Evolutionary conservation across 2,888 invertebrate genomes (phyloP), one percentile per base, ranked within the genome.

Genomic region (Lasioglossum zephyrum): DNA sequence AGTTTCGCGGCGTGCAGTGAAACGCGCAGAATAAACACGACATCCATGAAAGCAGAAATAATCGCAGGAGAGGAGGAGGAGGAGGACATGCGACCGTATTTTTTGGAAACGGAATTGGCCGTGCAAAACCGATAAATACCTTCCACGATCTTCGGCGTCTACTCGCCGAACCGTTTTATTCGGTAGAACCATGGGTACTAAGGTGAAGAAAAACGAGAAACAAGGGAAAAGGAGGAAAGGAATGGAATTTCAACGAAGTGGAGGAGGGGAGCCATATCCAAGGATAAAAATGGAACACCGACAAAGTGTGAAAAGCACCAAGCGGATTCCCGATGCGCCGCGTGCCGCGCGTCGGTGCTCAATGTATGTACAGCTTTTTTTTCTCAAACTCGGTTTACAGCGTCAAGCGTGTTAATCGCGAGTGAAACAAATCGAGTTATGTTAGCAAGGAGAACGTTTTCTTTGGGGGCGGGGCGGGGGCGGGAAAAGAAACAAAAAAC

Each of bases 381-480:
- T 4, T 31, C 41, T 66, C 36, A 63, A 63, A 63, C 72, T 39
- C 53, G 13, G 31, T 79, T 75, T 73, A 31, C 77, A 44, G 39
- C 66, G 44, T 66, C n/a, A 75, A 87, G 82, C 87, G 91, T 92
- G 92, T 92, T 92, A 92, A 89, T 92, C 85, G 87, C 86, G 87
- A n/a, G 57, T 57, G 57, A 57, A 57, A 74, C 63, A 82, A 77
- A 86, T 82, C 81, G 78, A 84, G 87, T 78, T 77, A 79, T 79
- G 75, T 83, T 76, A 83, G 85, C 82, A 83, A 84, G 82, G 84
- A 84, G 79, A 86, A 79, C 57, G 47, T 57, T 66, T 76, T 22
- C 44, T 63, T 41, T 73, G 70, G 73, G 36, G 77, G 70, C 70
- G 26, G 36, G 36, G 36, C 2, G 36, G 36, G 36, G 36, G 2